Evolutionary conservation across 1,140 invertebrate species (phyloP), one percentile per base, ranked within the genome.

Genomic region (Drosophila quadrilineata): DNA sequence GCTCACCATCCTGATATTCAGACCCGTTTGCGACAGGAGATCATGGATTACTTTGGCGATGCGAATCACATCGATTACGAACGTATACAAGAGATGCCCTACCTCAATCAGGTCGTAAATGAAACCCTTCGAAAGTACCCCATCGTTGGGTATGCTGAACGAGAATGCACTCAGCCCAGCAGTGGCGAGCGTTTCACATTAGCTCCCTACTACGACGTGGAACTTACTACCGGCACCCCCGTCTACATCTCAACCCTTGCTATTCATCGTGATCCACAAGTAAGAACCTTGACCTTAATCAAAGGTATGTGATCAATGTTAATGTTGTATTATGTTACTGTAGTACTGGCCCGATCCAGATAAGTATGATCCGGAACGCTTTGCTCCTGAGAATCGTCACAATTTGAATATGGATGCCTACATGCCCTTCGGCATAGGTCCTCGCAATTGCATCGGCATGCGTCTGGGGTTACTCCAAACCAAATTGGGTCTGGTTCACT

Each of bases 381-480:
- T 94, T 63, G 90, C 79, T n/a, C 85, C 91, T 1, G 89, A 91
- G 28, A 88, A 91, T 26, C 90, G 90, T 8, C 62, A 72, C 45
- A 95, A 63, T 4, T 35, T 76, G 91, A 89, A 88, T 94, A 45
- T 95, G 71, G 74, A 70, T 57, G 79, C 70, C 6, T 86, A 85
- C 28, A 75, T 90, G 67, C 89, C 96, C 0, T 97, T 97, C 75
- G 95, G 95, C 3, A 93, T 94, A 56, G 95, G 95, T 3, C 93
- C 94, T 2, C 91, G 94, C 26, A 94, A 92, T 84, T 96, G 95
- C 79, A 95, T 96, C 67, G 95, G 94, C 93, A 90, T 88, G 71
- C 80, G 88, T 3, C 59, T 88, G 29, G 87, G 74, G 9, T 38
- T 89, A 2, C 33, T 89, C 3, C 76, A 87, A 40, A 3, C 71